phyloP scores from a whole-genome alignment of 2,113 vertebrate species.

The Promerops cafer region DNA sequence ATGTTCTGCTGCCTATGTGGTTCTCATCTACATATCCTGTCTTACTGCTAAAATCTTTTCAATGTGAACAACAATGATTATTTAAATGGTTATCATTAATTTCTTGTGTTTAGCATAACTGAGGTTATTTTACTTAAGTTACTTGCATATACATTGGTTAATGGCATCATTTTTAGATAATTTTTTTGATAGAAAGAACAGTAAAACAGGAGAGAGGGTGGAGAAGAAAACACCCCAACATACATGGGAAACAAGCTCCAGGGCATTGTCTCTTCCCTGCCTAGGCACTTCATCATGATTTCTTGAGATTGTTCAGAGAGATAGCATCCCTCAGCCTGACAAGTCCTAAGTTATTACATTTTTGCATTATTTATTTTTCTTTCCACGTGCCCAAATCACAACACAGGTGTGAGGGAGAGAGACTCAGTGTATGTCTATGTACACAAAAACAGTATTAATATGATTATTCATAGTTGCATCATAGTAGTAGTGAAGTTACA shows the following conservation, averaged over 20 bases:
- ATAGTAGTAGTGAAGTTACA: background rate
- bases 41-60: constrained; percentile 47
- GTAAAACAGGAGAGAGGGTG: background rate
- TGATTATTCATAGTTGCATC: background rate
- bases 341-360: background rate
- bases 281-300: background rate
- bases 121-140: constrained; percentile 55
- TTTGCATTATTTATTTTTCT: background rate
- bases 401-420: background rate
- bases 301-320: background rate
- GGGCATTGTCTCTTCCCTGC: background rate
- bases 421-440: background rate
- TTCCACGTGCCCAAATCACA: background rate
- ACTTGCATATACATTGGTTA: constrained; percentile 11
- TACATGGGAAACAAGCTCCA: background rate
- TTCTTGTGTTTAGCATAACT: constrained; percentile 47
- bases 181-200: constrained; percentile 30
- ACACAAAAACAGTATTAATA: background rate
- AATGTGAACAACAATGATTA: constrained; percentile 12
- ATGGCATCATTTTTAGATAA: constrained; percentile 21
- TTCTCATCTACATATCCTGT: background rate
- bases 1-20: background rate
- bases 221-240: background rate
- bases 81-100: constrained; percentile 51
- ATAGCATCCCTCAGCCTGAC: background rate